These are phyloP conservation scores for Scomber scombrus DNA, from an alignment of 2,113 vertebrate genomes.

Conservation along the genomic window DNA sequence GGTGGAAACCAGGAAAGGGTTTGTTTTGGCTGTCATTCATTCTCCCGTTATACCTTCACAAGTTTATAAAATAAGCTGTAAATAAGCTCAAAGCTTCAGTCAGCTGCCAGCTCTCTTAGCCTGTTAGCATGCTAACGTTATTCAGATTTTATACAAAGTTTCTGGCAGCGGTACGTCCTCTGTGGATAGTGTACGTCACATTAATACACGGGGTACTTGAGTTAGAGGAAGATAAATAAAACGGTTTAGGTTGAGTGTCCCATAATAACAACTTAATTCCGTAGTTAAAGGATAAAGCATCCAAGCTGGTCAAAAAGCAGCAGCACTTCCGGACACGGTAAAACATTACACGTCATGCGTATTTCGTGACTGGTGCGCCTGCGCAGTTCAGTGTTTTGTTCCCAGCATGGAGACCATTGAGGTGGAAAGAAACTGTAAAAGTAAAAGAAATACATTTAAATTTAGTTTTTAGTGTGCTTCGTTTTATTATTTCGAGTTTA, in stretches of 20 bases:
- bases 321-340: constrained; percentile 72
- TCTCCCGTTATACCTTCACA: neutral
- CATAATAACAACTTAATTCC: neutral
- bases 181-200: neutral
- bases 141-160: neutral
- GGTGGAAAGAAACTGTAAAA: no score
- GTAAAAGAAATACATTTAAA: neutral
- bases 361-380: neutral
- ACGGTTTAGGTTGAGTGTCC: neutral
- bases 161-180: neutral
- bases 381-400: constrained; percentile 1
- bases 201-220: neutral
- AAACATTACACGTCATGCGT: constrained; percentile 53
- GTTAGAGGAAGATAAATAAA: neutral
- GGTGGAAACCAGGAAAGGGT: neutral
- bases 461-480: neutral
- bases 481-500: no score
- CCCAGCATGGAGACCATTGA: neutral
- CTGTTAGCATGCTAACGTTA: constrained; percentile 26
- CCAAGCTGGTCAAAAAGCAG: constrained; percentile 3
- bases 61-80: neutral
- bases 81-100: neutral
- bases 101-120: constrained; percentile 22
- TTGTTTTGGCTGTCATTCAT: constrained; percentile 2
- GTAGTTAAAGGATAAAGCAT: neutral